Base-by-base conservation (phyloP, 2,797 vertebrate species). In the Gobionotothen gibberifrons region DNA sequence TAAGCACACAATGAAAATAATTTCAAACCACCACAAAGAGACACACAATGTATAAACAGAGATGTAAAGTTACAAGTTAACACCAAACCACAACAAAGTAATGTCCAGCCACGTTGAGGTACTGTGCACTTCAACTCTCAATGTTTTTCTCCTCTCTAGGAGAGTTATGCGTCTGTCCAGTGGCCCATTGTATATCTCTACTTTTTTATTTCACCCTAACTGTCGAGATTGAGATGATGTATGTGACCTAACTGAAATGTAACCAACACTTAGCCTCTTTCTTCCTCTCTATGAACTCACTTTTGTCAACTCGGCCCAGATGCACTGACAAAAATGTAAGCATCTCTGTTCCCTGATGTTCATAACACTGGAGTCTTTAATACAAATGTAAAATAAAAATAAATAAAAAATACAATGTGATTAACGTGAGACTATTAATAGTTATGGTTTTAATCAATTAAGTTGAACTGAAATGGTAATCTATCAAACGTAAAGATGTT, bases 361-460 rank as follows among this genome's bases (percentile, higher is more conserved):
- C 42, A 39, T 55, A 43, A 59, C 9, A 49, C 5, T 29, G 5
- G 19, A 9, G 43, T 64, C 9, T 58, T 26, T 70, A 36, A 47
- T 42, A n/a, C n/a, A n/a, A n/a, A n/a, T n/a, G n/a, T n/a, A n/a
- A n/a, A n/a, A n/a, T n/a, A n/a, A n/a, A n/a, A n/a, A n/a, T n/a
- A n/a, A n/a, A n/a, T n/a, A n/a, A n/a, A n/a, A n/a, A n/a, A n/a
- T n/a, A n/a, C n/a, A n/a, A n/a, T 40, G 48, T 74, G 26, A 26
- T 26, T 62, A 9, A 36, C 8, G 32, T 36, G 8, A 7, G 8
- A 9, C 32, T 36, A 9, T 19, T 13, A 54, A 14, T 40, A 74
- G 61, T 65, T 49, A 69, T 54, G 64, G 32, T 46, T 73, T 46
- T 64, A 48, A 75, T 72, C 58, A 72, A 82, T n/a, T n/a, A 7